These are phyloP conservation scores for Microctonus aethiopoides DNA, from an alignment of 2,888 invertebrate species.

Conservation along the genomic window DNA sequence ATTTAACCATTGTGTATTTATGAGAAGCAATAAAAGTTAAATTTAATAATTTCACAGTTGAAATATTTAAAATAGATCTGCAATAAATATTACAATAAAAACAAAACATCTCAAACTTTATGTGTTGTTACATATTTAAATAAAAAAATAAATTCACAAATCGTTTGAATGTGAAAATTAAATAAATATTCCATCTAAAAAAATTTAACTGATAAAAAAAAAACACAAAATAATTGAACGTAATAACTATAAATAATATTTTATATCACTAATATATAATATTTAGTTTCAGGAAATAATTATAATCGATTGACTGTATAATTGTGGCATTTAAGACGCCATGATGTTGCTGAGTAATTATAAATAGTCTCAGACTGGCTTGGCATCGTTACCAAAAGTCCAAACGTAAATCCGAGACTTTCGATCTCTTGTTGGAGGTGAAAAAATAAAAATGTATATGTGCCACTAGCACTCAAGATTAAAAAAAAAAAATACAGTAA, in stretches of 20 bases:
- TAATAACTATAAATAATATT: too few species aligned
- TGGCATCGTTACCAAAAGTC: slow-evolving; percentile 19
- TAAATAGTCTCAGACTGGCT: slow-evolving; percentile 17
- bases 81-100: not conserved
- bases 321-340: slow-evolving; percentile 12
- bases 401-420: slow-evolving; percentile 32
- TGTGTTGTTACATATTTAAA: too few species aligned
- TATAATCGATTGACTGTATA: slow-evolving; percentile 17
- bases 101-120: not conserved
- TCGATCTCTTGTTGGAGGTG: slow-evolving; percentile 36
- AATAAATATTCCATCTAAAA: too few species aligned
- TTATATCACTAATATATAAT: too few species aligned
- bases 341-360: slow-evolving; percentile 4
- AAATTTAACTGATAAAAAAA: too few species aligned
- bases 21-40: not conserved
- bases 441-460: slow-evolving; percentile 8
- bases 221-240: too few species aligned
- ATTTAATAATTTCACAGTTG: not conserved
- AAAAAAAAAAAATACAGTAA: slow-evolving; percentile 28
- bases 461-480: too few species aligned
- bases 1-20: not conserved
- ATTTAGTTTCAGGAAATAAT: not conserved
- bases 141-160: too few species aligned
- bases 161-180: too few species aligned
- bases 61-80: not conserved